phyloP scores from a whole-genome alignment of 2,888 invertebrate species.

The Dryomyza anilis region DNA sequence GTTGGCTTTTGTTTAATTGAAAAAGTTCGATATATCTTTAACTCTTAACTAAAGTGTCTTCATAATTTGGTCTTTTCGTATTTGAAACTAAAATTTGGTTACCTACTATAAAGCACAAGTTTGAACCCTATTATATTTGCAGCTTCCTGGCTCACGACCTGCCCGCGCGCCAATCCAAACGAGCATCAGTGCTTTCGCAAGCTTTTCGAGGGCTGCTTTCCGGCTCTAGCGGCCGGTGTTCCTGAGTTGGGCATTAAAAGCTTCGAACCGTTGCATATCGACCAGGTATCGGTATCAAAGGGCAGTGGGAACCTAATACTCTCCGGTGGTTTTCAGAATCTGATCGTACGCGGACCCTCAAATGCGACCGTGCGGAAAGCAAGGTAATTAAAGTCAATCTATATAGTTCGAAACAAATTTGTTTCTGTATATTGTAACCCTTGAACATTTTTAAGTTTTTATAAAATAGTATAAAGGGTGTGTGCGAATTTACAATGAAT shows the following conservation, averaged over 20 bases:
- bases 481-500: no score
- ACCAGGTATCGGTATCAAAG: conserved; percentile 64
- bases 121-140: no score
- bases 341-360: conserved; percentile 65
- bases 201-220: conserved; percentile 65
- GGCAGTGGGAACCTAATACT: conserved; percentile 65
- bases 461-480: no score
- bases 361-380: conserved; percentile 63
- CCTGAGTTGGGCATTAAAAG: conserved; percentile 66
- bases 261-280: conserved; percentile 66
- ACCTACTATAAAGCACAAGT: no score
- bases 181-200: conserved; percentile 64
- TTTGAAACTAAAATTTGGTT: no score
- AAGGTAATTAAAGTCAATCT: conserved; percentile 42
- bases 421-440: no score
- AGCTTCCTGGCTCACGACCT: conserved; percentile 65
- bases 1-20: no score
- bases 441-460: no score
- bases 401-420: no score
- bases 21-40: no score
- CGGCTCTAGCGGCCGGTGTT: conserved; percentile 66
- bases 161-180: conserved; percentile 63
- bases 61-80: no score
- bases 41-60: no score
- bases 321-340: conserved; percentile 65